Percentiles rank a stretch among this genome's conserved stretches.
Conservation (phyloP, 2,797 vertebrate genomes). For the Cygnus olor region DNA sequence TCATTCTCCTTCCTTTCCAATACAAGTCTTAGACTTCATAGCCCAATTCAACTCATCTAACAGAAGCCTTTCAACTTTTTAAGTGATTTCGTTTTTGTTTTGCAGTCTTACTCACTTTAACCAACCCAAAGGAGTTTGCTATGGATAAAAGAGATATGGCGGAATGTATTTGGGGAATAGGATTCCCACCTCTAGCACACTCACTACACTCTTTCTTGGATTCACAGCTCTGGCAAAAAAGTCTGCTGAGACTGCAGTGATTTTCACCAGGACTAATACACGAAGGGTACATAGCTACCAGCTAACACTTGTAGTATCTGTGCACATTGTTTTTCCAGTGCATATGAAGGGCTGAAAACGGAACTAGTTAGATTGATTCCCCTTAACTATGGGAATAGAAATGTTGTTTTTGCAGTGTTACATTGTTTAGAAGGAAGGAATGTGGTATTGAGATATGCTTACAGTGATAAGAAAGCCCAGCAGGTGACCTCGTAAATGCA, state of each 20-base stretch:
- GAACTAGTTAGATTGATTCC: neutral
- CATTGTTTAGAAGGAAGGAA: too few relatives aligned
- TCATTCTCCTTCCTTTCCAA: neutral
- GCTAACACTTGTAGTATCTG: neutral
- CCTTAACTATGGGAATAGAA: neutral
- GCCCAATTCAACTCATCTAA: neutral
- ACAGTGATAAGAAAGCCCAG: too few relatives aligned
- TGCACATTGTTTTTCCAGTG: neutral
- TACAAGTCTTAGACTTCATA: neutral
- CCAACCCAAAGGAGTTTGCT: neutral
- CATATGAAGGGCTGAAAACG: neutral
- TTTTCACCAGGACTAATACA: neutral
- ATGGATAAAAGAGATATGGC: neutral
- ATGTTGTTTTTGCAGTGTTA: too few relatives aligned
- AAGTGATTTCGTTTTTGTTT: neutral
- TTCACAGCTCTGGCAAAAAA: neutral
- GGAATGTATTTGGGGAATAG: neutral
- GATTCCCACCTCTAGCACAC: neutral
- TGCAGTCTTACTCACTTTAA: neutral
- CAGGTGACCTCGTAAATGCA: too few relatives aligned
- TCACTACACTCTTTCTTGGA: neutral
- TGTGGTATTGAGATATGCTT: too few relatives aligned
- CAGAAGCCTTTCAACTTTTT: neutral
- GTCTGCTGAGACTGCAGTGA: neutral
- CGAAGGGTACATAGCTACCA: neutral